Conservation (phyloP, 2,888 invertebrate species). For the Philhelius pedissequus region DNA sequence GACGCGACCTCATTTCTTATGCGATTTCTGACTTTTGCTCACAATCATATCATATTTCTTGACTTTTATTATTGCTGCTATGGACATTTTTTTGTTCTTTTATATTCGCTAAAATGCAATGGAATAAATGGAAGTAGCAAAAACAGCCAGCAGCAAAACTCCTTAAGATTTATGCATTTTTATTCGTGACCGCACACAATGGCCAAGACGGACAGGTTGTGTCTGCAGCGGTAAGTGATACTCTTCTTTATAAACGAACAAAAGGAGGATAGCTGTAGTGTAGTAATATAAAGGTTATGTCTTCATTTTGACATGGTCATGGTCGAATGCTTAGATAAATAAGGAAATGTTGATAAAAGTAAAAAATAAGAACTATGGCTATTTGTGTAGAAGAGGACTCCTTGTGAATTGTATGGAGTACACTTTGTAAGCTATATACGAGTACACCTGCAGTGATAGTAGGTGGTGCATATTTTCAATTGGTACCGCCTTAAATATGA, state of each 20-base stretch:
- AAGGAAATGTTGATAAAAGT: conserved; percentile 3
- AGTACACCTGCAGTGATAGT: conserved; percentile 35
- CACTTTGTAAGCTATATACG: not conserved
- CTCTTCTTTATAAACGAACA: conserved; percentile 12
- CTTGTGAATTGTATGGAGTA: not conserved
- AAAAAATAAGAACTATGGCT: not conserved
- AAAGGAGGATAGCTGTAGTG: not conserved
- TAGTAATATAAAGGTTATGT: conserved; percentile 19
- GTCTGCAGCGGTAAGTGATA: conserved; percentile 34
- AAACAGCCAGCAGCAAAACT: not conserved
- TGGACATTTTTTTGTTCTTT: conserved; percentile 27
- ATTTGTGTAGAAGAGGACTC: not conserved
- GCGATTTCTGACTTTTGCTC: conserved; percentile 27
- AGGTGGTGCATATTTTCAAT: conserved; percentile 5
- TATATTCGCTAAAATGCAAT: not conserved
- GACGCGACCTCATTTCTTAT: conserved; percentile 21
- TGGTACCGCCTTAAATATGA: conserved; percentile 16
- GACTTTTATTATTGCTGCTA: conserved; percentile 55
- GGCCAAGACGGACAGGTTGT: conserved; percentile 40
- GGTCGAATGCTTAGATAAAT: conserved; percentile 7
- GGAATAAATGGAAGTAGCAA: not conserved
- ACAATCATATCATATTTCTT: conserved; percentile 68
- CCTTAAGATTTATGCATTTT: conserved; percentile 32
- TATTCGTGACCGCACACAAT: conserved; percentile 41
- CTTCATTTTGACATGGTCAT: conserved; percentile 45